phyloP scores from a whole-genome alignment of 2,797 vertebrate genomes.

The Anguilla obscura region DNA sequence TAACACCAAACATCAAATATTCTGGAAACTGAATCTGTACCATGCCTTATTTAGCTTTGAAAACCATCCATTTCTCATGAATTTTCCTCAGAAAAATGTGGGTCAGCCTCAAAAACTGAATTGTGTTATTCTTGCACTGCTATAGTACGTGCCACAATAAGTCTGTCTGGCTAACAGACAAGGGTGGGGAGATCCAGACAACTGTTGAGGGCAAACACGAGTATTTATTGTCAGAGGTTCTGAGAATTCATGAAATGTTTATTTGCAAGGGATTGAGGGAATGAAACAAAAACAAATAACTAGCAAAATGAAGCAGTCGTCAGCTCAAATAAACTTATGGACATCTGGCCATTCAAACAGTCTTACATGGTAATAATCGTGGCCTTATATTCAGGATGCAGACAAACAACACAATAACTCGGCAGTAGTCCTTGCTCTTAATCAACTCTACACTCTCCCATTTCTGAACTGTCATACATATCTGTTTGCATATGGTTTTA shows the following conservation, averaged over 20 bases:
- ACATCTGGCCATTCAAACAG: background rate
- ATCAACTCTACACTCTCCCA: background rate
- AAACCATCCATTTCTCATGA: background rate
- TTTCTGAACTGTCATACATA: background rate
- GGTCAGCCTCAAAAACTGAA: background rate
- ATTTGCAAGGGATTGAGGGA: background rate
- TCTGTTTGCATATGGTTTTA: background rate
- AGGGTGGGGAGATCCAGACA: background rate
- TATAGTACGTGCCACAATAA: background rate
- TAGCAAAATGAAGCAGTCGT: background rate
- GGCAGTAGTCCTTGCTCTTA: background rate
- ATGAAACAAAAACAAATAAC: slow-evolving; percentile 4
- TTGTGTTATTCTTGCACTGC: background rate
- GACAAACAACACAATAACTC: background rate
- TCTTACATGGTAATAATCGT: background rate
- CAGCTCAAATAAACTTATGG: background rate
- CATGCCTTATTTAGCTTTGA: background rate
- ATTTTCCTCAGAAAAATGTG: no score
- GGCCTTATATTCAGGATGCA: background rate
- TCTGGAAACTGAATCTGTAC: background rate
- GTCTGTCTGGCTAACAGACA: background rate
- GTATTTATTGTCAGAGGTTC: background rate
- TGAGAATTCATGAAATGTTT: background rate
- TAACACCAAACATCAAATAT: background rate
- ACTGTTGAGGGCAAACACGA: background rate